Percentiles rank a stretch among this genome's conserved stretches.
Conservation (phyloP, 2,888 invertebrate genomes). For the Candidula unifasciata region DNA sequence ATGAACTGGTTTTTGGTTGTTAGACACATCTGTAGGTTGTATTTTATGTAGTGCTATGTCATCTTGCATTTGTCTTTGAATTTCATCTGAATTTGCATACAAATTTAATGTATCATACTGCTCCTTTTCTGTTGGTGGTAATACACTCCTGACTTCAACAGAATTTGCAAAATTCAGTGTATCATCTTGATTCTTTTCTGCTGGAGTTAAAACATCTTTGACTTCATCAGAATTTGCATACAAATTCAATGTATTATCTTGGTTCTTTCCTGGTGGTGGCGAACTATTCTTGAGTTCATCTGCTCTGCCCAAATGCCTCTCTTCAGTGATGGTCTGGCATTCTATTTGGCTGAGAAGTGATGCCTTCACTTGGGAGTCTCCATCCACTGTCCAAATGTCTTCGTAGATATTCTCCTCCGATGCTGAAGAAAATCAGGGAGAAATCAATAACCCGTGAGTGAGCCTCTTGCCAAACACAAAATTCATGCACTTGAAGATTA, state of each 20-base stretch:
- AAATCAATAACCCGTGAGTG: not conserved
- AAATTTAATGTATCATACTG: not conserved
- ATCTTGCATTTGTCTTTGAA: not conserved
- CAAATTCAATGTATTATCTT: too few species aligned
- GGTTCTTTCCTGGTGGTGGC: too few species aligned
- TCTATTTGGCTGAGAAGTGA: not conserved
- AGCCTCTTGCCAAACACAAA: too few species aligned
- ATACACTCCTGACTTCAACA: not conserved
- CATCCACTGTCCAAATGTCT: not conserved
- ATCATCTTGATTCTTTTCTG: not conserved
- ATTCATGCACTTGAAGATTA: too few species aligned
- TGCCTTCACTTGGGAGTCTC: not conserved
- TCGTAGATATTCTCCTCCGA: constrained; percentile 15
- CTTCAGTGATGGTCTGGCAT: not conserved
- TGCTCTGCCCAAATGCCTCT: not conserved
- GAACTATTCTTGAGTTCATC: not conserved
- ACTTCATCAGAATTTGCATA: not conserved
- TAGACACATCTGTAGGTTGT: not conserved
- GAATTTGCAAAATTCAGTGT: not conserved
- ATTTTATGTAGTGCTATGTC: not conserved
- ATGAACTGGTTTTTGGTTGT: not conserved
- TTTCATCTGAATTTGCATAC: constrained; percentile 1
- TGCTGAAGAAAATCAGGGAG: not conserved
- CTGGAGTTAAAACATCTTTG: not conserved
- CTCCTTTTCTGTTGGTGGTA: not conserved